phyloP scores from a whole-genome alignment of 2,888 invertebrate genomes.

The Lamellibrachia columna region DNA sequence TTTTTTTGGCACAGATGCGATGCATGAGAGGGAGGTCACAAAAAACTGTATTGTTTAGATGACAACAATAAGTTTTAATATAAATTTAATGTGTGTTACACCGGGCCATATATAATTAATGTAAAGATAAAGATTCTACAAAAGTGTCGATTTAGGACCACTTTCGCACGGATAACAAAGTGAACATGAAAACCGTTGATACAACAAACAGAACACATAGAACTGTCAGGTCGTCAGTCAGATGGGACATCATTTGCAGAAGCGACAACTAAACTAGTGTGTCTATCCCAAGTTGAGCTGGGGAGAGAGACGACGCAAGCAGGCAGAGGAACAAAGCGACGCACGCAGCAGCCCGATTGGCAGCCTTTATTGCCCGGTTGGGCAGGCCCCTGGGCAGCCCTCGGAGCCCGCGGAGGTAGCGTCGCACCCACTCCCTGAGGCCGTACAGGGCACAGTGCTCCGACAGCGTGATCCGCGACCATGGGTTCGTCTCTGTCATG shows the following conservation, averaged over 20 bases:
- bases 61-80: too few species aligned
- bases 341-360: constrained; percentile 26
- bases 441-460: constrained; percentile 65
- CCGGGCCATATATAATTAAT: neutral
- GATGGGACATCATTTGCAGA: neutral
- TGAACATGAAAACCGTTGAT: neutral
- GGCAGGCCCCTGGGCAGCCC: constrained; percentile 41
- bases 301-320: neutral
- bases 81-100: neutral
- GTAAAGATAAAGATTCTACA: neutral
- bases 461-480: constrained; percentile 82
- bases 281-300: neutral
- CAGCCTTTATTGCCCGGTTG: constrained; percentile 23
- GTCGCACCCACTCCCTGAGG: constrained; percentile 58
- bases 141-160: neutral
- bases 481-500: constrained; percentile 82
- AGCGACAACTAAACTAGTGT: neutral
- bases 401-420: constrained; percentile 54
- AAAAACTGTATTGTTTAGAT: too few species aligned
- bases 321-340: neutral
- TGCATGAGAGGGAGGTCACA: too few species aligned
- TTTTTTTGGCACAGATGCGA: too few species aligned
- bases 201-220: neutral
- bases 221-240: neutral
- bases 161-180: neutral